Percentiles rank a stretch among this genome's conserved stretches.
Evolutionary conservation across 2,113 vertebrate genomes (phyloP).

Genomic region (Calyptommatus sinebrachiatus): DNA sequence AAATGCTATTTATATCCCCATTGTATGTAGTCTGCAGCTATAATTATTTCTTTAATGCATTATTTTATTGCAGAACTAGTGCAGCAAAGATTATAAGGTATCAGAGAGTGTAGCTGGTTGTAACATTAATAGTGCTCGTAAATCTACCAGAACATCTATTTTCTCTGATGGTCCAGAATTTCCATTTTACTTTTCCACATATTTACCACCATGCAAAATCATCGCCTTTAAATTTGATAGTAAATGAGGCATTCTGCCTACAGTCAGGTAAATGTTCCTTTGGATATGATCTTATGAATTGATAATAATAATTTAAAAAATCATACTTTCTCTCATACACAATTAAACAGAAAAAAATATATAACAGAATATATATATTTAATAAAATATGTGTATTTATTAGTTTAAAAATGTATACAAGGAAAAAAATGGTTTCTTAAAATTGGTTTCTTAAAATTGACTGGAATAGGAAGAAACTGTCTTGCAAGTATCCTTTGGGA

Average conservation of each 20-base stretch:
- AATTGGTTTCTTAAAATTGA: too few relatives aligned
- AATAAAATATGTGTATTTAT: too few relatives aligned
- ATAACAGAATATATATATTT: too few relatives aligned
- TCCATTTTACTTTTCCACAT: constrained; percentile 25
- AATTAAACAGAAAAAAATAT: not conserved
- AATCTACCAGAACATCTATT: constrained; percentile 28
- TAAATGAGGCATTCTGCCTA: constrained; percentile 29
- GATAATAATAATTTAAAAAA: constrained; percentile 29
- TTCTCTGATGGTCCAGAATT: constrained; percentile 25
- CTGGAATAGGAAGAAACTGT: too few relatives aligned
- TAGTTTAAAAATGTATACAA: too few relatives aligned
- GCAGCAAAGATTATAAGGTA: constrained; percentile 29
- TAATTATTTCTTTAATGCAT: constrained; percentile 8
- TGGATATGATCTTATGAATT: not conserved
- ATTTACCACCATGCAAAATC: constrained; percentile 35
- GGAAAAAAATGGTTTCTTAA: too few relatives aligned
- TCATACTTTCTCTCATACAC: not conserved
- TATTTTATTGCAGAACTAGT: constrained; percentile 11
- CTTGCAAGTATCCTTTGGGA: too few relatives aligned
- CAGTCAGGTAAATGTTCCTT: constrained; percentile 28
- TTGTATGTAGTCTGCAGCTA: constrained; percentile 7
- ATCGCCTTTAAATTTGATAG: not conserved
- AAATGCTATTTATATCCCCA: not conserved
- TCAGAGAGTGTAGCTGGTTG: not conserved
- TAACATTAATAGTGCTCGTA: constrained; percentile 25